Base-by-base conservation (phyloP, 2,797 vertebrate species). In the Prionace glauca region DNA sequence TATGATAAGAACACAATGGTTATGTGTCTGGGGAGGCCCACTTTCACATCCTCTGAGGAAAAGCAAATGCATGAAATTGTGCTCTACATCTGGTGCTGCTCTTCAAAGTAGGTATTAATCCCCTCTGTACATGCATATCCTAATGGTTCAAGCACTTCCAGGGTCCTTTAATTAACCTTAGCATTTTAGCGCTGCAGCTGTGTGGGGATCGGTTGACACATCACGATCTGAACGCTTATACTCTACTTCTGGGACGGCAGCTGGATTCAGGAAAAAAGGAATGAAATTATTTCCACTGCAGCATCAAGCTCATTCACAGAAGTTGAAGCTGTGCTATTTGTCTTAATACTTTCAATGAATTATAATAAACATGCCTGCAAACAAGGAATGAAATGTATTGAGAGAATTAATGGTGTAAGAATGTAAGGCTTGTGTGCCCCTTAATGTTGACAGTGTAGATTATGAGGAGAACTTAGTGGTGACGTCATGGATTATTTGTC, bases 401-500 rank as follows among this genome's bases (percentile, higher is more conserved):
- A 20, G 92, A 36, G 67, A 72, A 69, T 36, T 67, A 71, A 71
- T 1, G 22, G 20, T 41, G 20, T 26, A 12, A 71, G 14, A 45
- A 22, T 45, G 36, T 3, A 3, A 18, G n/a, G 1, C 1, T 50
- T 50, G 45, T 50, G 45, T 0, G 5, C 71, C 67, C 29, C 1
- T 72, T 72, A 65, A 69, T 92, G 24, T 67, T 41, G 18, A 41
- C 10, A 50, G 41, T 94, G 67, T 10, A 14, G 9, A 29, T 45
- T 50, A 50, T 45, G 41, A 41, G 20, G 67, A 41, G 45, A 41
- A 45, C 45, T 22, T 50, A 29, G 2, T 67, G 41, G 60, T 41
- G 41, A 87, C 12, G 14, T 94, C 16, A 92, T 69, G 20, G n/a
- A 92, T 94, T 94, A 72, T 50, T 94, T 94, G 24, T 94, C 69